Evolutionary conservation across 2,797 vertebrate species (phyloP).

Genomic region (Odontamblyopus lacepedii): DNA sequence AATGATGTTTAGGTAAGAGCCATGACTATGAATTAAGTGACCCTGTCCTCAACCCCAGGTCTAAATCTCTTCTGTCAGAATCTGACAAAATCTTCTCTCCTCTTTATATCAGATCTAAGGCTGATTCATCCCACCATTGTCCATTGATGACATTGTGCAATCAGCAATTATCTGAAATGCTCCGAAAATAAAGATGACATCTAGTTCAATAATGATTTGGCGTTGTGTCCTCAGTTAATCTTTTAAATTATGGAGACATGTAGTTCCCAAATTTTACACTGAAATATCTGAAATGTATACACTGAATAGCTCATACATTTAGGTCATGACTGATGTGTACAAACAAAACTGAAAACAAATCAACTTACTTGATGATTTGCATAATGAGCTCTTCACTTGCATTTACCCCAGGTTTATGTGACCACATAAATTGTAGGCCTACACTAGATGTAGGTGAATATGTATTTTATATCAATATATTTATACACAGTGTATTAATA

Average conservation of each 20-base stretch:
- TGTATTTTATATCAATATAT: no score
- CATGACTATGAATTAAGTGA: slow-evolving; percentile 31
- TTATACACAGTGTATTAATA: no score
- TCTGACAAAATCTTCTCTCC: not conserved
- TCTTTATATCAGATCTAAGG: not conserved
- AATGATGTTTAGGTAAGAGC: slow-evolving; percentile 16
- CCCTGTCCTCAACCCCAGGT: slow-evolving; percentile 9
- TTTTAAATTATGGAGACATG: not conserved
- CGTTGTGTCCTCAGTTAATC: not conserved
- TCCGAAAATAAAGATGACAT: not conserved
- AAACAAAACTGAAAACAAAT: not conserved
- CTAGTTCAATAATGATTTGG: not conserved
- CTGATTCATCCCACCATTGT: not conserved
- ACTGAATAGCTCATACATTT: not conserved
- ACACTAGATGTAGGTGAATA: no score
- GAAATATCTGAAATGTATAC: no score
- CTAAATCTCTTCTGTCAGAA: not conserved
- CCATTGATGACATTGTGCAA: not conserved
- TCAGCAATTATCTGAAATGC: not conserved
- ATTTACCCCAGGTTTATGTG: no score
- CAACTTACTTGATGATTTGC: not conserved
- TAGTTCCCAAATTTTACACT: not conserved
- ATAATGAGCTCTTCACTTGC: not conserved
- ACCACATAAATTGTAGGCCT: no score
- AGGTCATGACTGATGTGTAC: not conserved